Percentiles rank a stretch among this genome's conserved stretches.
These are phyloP conservation scores for Chironomus riparius DNA, from an alignment of 2,888 invertebrate genomes.

Conservation along the genomic window DNA sequence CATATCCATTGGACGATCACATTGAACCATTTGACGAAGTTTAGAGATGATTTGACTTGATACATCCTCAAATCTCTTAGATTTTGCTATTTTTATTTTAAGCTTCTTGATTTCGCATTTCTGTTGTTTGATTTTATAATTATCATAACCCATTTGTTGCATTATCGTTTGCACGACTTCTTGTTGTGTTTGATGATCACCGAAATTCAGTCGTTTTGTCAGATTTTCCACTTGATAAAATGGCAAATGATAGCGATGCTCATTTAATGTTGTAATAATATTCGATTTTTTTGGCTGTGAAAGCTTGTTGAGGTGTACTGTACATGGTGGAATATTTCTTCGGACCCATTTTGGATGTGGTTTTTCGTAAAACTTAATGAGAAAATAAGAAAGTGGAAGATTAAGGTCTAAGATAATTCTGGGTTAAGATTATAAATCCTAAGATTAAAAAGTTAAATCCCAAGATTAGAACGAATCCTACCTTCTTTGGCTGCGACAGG, in stretches of 20 bases:
- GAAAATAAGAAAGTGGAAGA: not conserved
- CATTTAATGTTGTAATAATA: conserved; percentile 33
- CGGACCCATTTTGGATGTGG: not conserved
- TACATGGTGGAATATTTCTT: conserved; percentile 30
- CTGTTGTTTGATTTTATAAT: not conserved
- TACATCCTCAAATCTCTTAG: not conserved
- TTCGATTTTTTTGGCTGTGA: conserved; percentile 34
- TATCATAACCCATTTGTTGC: not conserved
- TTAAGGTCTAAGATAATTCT: not conserved
- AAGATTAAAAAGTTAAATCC: not conserved
- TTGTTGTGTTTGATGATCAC: conserved; percentile 32
- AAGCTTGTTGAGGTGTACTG: conserved; percentile 36
- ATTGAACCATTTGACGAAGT: not conserved
- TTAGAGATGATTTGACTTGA: not conserved
- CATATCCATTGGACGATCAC: not conserved
- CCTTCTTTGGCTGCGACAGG: conserved; percentile 37
- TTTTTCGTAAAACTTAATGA: not conserved
- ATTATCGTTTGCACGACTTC: conserved; percentile 33
- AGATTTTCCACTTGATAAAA: conserved; percentile 33
- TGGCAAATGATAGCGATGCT: conserved; percentile 32
- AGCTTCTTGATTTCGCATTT: not conserved
- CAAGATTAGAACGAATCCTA: not conserved
- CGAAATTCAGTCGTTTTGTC: conserved; percentile 31
- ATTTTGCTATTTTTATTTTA: not conserved
- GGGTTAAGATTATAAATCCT: not conserved